phyloP scores from a whole-genome alignment of 1,140 invertebrate species.

The Cydia amplana region DNA sequence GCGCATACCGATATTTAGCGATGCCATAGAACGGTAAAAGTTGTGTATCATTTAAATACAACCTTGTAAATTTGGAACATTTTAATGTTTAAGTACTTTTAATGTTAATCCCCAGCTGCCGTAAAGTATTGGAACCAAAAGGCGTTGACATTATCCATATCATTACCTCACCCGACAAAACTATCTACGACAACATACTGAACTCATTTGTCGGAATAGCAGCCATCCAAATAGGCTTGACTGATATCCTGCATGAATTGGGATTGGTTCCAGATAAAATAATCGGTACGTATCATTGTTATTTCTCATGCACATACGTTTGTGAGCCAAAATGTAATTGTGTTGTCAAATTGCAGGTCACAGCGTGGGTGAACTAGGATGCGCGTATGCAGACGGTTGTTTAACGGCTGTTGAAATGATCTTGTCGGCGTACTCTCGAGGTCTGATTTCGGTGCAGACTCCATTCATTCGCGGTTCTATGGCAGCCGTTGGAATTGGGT shows the following conservation, averaged over 20 bases:
- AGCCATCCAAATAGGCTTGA: conserved; percentile 88
- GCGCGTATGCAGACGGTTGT: conserved; percentile 91
- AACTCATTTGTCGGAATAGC: conserved; percentile 91
- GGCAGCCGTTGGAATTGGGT: conserved; percentile 85
- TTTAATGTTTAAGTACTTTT: no score
- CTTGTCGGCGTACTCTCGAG: conserved; percentile 88
- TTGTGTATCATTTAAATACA: conserved; percentile 3
- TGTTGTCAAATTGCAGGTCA: conserved; percentile 71
- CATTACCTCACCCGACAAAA: conserved; percentile 83
- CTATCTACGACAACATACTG: conserved; percentile 85
- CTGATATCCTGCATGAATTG: conserved; percentile 84
- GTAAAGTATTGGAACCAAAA: conserved; percentile 82
- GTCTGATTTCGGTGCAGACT: conserved; percentile 87
- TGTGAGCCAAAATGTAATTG: background rate
- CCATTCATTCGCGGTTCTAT: conserved; percentile 85
- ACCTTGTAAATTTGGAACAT: background rate
- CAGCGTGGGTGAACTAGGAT: conserved; percentile 89
- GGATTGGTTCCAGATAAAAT: conserved; percentile 87
- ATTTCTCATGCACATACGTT: background rate
- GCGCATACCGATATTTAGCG: conserved; percentile 84
- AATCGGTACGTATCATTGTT: conserved; percentile 75
- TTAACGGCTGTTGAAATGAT: conserved; percentile 91
- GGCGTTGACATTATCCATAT: conserved; percentile 86
- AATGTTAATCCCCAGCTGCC: conserved; percentile 75
- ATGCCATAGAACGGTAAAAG: conserved; percentile 83